Evolutionary conservation across 1,140 invertebrate species (phyloP).

Genomic region (Leptestheria dahalacensis): DNA sequence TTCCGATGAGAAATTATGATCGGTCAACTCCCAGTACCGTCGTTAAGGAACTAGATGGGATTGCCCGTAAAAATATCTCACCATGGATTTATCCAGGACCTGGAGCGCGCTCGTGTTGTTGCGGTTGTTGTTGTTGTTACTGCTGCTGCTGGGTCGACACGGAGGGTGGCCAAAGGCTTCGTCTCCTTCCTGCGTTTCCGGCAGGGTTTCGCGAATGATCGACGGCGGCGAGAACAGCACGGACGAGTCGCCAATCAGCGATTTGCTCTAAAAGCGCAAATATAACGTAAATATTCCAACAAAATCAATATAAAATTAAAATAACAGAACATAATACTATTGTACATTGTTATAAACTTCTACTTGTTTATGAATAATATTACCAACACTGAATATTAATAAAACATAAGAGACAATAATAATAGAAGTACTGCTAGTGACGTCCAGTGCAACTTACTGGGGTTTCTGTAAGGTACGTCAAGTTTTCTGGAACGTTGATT

Average conservation of each 20-base stretch:
- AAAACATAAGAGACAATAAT: neutral
- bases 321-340: no score
- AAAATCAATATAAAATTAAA: no score
- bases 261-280: conserved; percentile 55
- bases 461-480: conserved; percentile 49
- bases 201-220: conserved; percentile 43
- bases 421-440: neutral
- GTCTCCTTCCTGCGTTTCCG: conserved; percentile 29
- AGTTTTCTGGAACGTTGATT: conserved; percentile 35
- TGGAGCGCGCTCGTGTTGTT: conserved; percentile 30
- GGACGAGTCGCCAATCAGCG: conserved; percentile 56
- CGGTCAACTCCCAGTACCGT: neutral
- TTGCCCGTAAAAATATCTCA: neutral
- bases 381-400: no score
- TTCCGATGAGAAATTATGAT: neutral
- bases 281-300: neutral
- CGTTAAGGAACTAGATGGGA: neutral
- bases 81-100: conserved; percentile 13
- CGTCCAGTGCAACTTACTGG: conserved; percentile 41
- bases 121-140: conserved; percentile 10
- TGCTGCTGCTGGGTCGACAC: conserved; percentile 22
- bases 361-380: no score
- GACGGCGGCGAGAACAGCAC: conserved; percentile 71
- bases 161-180: conserved; percentile 27
- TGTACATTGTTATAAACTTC: no score